Base-by-base conservation (phyloP, 2,113 vertebrate species). In the Pristiophorus japonicus region DNA sequence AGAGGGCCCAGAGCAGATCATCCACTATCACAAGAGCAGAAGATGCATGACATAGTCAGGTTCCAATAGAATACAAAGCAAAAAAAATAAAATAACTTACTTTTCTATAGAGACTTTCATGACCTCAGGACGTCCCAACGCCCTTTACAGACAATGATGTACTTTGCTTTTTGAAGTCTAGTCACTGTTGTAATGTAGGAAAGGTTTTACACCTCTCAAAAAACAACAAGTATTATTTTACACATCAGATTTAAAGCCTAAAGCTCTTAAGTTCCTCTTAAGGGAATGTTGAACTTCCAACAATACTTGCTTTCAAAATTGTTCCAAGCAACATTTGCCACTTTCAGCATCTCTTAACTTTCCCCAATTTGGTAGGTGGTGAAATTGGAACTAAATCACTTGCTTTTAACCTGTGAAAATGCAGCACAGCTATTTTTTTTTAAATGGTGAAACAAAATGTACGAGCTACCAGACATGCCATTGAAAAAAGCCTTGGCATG, bases 271-370 rank as follows among this genome's bases (percentile, higher is more conserved):
- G n/a, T n/a, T n/a, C n/a, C 78, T 38, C 38, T 81, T 42, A 88
- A 55, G n/a, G 34, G 12, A 22, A 20, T 0, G 14, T 92, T 92
- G 88, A 63, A 92, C 6, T 92, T 92, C 34, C 18, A 20, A 63
- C 59, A 92, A 62, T 92, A 63, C n/a, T 47, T 87, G 12, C 51
- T 90, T 90, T 63, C 34, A 92, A 63, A 92, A 92, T 91, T 16
- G 55, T 91, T 91, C 34, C 88, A 91, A n/a, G 1, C 59, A 63
- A 1, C 6, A 38, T 42, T 65, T 65, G 20, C 88, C 59, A 92
- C 34, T 65, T 63, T 38, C n/a, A 92, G 51, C 55, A 59, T 59
- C 34, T 63, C 88, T 92, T 65, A n/a, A 38, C 55, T 92, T 92
- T 92, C 34, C 34, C 30, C 22, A 2, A 16, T 20, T 65, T 38